phyloP scores from a whole-genome alignment of 2,797 vertebrate species.

The Catamblyrhynchus diadema region DNA sequence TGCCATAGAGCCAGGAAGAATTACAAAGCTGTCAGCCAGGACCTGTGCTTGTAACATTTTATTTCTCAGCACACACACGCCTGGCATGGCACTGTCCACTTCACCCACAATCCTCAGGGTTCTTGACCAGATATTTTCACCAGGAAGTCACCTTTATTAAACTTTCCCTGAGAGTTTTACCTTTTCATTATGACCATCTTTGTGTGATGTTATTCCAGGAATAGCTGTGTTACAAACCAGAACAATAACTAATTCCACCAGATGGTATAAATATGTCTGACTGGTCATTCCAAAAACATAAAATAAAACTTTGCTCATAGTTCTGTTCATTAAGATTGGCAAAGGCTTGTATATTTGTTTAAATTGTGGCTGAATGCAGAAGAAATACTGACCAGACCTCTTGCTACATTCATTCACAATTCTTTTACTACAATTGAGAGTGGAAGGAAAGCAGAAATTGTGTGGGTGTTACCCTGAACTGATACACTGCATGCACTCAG shows the following conservation, averaged over 20 bases:
- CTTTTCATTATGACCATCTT: not conserved
- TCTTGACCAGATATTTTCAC: not conserved
- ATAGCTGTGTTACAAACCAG: not conserved
- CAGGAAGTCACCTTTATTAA: not conserved
- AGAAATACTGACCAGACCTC: slow-evolving; percentile 16
- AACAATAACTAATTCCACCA: not conserved
- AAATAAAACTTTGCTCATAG: not conserved
- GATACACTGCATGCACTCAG: not conserved
- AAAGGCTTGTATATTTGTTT: not conserved
- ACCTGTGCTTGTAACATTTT: not conserved
- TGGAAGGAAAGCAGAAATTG: not conserved
- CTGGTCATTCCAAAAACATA: not conserved
- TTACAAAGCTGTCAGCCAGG: not conserved
- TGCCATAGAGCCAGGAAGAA: not conserved
- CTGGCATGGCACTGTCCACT: not conserved
- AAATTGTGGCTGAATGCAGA: not conserved
- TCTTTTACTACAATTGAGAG: not conserved
- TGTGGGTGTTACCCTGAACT: not conserved
- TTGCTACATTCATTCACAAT: not conserved
- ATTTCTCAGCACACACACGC: not conserved
- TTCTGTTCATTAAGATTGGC: not conserved
- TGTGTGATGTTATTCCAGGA: not conserved
- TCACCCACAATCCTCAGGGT: not conserved
- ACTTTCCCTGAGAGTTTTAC: not conserved
- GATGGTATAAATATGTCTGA: not conserved